phyloP scores from a whole-genome alignment of 2,113 vertebrate genomes.

The Spizaetus ornatus region DNA sequence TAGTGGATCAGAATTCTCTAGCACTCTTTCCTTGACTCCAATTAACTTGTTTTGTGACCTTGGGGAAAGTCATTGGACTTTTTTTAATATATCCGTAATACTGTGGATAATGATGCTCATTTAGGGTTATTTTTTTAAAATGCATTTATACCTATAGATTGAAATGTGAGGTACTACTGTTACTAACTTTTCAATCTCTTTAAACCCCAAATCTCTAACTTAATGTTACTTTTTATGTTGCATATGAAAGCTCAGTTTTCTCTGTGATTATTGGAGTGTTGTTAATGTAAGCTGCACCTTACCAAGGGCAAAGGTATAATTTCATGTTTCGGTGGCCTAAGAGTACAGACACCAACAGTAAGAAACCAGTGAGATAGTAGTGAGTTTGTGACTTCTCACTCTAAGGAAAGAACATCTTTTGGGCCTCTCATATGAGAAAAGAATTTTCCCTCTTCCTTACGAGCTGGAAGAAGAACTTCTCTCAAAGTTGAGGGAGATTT shows the following conservation, averaged over 20 bases:
- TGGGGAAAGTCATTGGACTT: background rate
- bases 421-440: background rate
- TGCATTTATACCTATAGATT: background rate
- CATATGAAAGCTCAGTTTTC: background rate
- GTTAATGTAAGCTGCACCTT: background rate
- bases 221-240: background rate
- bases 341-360: background rate
- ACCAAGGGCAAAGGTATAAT: background rate
- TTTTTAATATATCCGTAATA: background rate
- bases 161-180: background rate
- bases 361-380: background rate
- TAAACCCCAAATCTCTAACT: background rate
- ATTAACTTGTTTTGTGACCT: background rate
- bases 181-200: background rate
- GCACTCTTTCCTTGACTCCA: background rate
- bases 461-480: background rate
- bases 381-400: background rate
- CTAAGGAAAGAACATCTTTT: background rate
- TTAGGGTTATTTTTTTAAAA: background rate
- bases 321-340: background rate
- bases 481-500: background rate
- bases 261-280: background rate
- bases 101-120: background rate
- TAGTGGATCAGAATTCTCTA: background rate
- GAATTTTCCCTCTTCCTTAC: background rate